phyloP scores from a whole-genome alignment of 2,113 vertebrate species.

The Stigmatopora argus region DNA sequence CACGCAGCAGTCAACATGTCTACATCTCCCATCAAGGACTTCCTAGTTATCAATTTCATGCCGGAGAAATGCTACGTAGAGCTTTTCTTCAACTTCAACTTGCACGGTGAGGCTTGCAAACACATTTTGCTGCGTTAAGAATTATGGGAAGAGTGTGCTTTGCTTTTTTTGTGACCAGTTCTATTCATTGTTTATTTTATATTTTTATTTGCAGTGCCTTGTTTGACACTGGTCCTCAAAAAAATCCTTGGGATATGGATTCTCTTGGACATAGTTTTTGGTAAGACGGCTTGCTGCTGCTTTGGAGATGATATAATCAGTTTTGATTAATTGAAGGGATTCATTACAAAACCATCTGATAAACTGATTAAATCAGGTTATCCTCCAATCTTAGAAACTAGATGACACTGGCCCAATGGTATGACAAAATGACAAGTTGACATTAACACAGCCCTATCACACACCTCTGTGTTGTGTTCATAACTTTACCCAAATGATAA shows the following conservation, averaged over 20 bases:
- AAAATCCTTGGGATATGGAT: slow-evolving; percentile 72
- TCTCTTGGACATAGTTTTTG: slow-evolving; percentile 74
- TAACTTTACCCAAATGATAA: no score
- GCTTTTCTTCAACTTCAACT: slow-evolving; percentile 66
- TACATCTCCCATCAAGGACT: slow-evolving; percentile 40
- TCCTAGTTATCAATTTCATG: slow-evolving; percentile 72
- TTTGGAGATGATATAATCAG: background rate
- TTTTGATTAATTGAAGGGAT: background rate
- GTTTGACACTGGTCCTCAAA: slow-evolving; percentile 75
- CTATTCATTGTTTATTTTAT: background rate
- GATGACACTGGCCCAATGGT: background rate
- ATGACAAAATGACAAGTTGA: no score
- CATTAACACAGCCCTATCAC: no score
- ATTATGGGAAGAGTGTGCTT: background rate
- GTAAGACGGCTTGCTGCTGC: slow-evolving; percentile 54
- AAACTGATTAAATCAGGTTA: background rate
- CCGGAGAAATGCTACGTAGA: slow-evolving; percentile 76
- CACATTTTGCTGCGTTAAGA: background rate
- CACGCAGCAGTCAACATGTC: slow-evolving; percentile 30
- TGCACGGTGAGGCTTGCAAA: slow-evolving; percentile 70
- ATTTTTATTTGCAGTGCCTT: slow-evolving; percentile 64
- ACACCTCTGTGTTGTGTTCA: no score
- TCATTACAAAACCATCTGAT: background rate
- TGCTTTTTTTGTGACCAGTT: no score
- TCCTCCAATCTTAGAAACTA: background rate